Evolutionary conservation across 2,797 vertebrate species (phyloP).

Genomic region (Ctenosaura bakeri): DNA sequence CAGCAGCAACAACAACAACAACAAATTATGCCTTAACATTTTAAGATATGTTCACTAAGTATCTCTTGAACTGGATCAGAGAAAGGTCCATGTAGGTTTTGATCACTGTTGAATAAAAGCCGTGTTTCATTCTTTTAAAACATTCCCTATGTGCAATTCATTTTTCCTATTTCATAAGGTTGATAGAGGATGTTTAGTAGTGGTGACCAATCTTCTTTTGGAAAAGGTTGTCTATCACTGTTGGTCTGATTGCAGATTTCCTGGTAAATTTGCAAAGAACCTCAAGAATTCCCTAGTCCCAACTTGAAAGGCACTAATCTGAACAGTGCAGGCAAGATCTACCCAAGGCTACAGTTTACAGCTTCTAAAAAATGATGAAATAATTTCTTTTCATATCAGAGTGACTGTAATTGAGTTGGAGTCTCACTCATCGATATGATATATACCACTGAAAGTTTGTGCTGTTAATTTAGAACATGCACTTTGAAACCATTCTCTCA

Average conservation of each 20-base stretch:
- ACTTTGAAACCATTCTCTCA: neutral
- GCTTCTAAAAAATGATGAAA: slow-evolving; percentile 13
- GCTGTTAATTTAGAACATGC: neutral
- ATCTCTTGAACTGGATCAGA: neutral
- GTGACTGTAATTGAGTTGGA: neutral
- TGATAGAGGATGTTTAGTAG: neutral
- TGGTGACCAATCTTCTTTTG: neutral
- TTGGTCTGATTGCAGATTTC: neutral
- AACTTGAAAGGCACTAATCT: slow-evolving; percentile 8
- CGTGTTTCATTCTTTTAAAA: neutral
- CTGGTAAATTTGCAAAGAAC: neutral
- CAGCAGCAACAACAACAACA: too few species aligned
- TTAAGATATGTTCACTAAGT: neutral
- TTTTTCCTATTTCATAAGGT: too few species aligned
- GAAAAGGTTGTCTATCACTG: neutral
- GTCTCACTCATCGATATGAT: neutral
- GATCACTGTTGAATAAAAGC: neutral
- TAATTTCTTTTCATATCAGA: neutral
- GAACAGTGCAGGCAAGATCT: neutral
- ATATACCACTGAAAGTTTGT: neutral
- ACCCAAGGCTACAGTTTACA: neutral
- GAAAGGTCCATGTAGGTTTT: neutral
- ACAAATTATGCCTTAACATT: neutral
- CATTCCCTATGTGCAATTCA: neutral
- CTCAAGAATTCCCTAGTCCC: neutral